These are phyloP conservation scores for Parotia lawesii DNA, from an alignment of 2,113 vertebrate genomes.

Conservation along the genomic window DNA sequence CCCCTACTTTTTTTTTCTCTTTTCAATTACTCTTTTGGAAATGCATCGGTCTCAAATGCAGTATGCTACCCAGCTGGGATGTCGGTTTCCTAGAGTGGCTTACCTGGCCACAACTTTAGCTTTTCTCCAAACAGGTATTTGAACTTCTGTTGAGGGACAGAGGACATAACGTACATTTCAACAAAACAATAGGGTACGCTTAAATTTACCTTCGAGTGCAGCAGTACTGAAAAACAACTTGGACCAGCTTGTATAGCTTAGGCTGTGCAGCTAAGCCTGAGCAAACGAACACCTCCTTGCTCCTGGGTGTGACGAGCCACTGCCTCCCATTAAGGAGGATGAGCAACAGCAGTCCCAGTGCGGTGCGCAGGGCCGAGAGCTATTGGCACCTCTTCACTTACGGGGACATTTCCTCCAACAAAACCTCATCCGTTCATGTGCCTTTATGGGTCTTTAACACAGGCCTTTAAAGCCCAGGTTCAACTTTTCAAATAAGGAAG, in stretches of 20 bases:
- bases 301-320: background rate
- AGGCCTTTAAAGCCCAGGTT: background rate
- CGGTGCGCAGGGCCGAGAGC: rapidly evolving
- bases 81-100: background rate
- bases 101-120: background rate
- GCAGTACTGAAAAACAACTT: background rate
- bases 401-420: background rate
- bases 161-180: background rate
- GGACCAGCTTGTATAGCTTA: background rate
- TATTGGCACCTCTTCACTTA: rapidly evolving
- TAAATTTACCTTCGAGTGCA: background rate
- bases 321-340: background rate
- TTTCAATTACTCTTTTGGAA: background rate
- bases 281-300: rapidly evolving
- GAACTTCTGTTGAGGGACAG: background rate
- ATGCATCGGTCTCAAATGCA: background rate
- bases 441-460: background rate
- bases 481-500: background rate
- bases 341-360: background rate
- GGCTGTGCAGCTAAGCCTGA: rapidly evolving
- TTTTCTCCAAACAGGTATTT: background rate
- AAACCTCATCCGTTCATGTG: background rate
- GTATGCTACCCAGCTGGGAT: background rate
- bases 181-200: background rate
- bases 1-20: rapidly evolving